phyloP scores from a whole-genome alignment of 2,888 invertebrate species.

The Fragum fragum region DNA sequence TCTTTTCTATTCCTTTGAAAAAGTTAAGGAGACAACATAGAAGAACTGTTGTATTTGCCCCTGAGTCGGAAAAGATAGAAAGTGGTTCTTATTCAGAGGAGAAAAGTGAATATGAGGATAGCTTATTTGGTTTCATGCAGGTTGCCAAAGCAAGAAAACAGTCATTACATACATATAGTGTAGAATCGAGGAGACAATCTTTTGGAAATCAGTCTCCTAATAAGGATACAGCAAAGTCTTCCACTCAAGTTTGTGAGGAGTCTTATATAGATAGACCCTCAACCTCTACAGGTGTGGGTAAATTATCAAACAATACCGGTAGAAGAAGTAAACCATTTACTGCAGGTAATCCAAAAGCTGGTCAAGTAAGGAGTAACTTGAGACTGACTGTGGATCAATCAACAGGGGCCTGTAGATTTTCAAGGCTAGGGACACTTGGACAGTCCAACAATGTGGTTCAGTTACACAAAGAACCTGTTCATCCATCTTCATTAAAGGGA shows the following conservation, averaged over 20 bases:
- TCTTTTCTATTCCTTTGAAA: conserved; percentile 2
- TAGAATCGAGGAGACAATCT: too few relatives aligned
- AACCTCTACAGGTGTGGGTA: too few relatives aligned
- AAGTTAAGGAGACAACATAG: not conserved
- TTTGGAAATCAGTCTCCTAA: too few relatives aligned
- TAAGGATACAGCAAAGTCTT: too few relatives aligned
- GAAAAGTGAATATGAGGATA: not conserved
- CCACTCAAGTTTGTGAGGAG: too few relatives aligned
- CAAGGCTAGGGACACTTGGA: not conserved
- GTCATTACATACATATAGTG: not conserved
- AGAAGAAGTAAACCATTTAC: too few relatives aligned
- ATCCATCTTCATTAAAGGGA: not conserved
- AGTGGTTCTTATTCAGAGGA: not conserved
- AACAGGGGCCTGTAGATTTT: conserved; percentile 7
- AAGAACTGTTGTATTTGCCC: not conserved
- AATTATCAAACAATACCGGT: too few relatives aligned
- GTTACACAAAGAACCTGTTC: not conserved
- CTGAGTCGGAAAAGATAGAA: not conserved
- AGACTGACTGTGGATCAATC: not conserved
- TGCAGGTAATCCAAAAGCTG: too few relatives aligned
- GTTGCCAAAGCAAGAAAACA: not conserved
- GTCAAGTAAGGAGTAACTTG: not conserved
- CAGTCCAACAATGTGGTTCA: not conserved
- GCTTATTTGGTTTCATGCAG: not conserved
- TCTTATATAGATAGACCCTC: too few relatives aligned